Evolutionary conservation across 2,113 vertebrate genomes (phyloP), one percentile per base, ranked within the genome.

Genomic region (Diadophis punctatus): DNA sequence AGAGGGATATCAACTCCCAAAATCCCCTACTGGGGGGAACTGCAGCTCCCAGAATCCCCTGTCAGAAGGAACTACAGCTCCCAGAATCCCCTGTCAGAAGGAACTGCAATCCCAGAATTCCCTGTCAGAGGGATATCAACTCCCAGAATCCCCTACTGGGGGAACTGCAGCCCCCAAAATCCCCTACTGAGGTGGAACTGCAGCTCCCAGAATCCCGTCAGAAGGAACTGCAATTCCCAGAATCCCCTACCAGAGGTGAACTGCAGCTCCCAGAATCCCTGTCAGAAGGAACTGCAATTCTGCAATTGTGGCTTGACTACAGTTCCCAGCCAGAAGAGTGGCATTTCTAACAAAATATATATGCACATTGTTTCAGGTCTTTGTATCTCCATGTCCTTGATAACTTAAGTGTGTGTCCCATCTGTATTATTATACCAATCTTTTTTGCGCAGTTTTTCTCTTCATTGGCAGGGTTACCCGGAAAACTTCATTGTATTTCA

Each of bases 241-340:
- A 12, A 63, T 12, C 60, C 60, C 11, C 30, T 68, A 4, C 14
- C 3, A 9, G 14, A 3, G 3, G 52, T 10, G 27, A 30, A 63
- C 55, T 23, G 7, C 22, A 56, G 7, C 8, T 23, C 6, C 55
- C 55, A 23, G 0, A 56, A 56, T 56, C 56, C 23, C 56, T 58
- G 7, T 8, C 9, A 3, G 9, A 2, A 4, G 12, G 12, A 16
- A n/a, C 30, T 68, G 0, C 58, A 63, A 1, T 0, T n/a, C 60
- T n/a, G n/a, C n/a, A n/a, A n/a, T n/a, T n/a, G n/a, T n/a, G n/a
- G n/a, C n/a, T n/a, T n/a, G n/a, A n/a, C 30, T 68, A 0, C 58
- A 63, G 0, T 0, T n/a, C 60, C 63, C 63, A 34, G 63, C 12
- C 30, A n/a, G 63, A n/a, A 34, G 30, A 14, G 30, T n/a, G 27